phyloP scores from a whole-genome alignment of 2,888 invertebrate species.

The Sinelater perroti region DNA sequence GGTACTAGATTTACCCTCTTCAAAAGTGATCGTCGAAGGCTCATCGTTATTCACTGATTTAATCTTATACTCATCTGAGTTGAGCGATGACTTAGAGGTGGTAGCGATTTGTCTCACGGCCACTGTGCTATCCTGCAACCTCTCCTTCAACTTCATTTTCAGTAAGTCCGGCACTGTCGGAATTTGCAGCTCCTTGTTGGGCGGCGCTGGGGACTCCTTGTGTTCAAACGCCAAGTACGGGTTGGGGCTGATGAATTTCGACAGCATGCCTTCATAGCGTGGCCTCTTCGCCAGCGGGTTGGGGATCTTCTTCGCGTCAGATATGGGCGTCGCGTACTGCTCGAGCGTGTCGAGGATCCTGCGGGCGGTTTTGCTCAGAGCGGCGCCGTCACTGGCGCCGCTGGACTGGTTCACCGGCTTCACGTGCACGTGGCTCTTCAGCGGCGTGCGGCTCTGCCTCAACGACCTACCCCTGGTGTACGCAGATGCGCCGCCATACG shows the following conservation, averaged over 20 bases:
- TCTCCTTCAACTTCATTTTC: slow-evolving; percentile 67
- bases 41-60: too few relatives aligned
- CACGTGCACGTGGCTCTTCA: slow-evolving; percentile 59
- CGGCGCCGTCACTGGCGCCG: slow-evolving; percentile 53
- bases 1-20: too few relatives aligned
- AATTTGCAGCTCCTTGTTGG: slow-evolving; percentile 65
- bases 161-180: slow-evolving; percentile 72
- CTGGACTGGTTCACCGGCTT: slow-evolving; percentile 59
- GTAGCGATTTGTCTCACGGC: slow-evolving; percentile 69
- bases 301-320: slow-evolving; percentile 82
- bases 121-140: slow-evolving; percentile 69
- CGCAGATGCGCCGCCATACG: slow-evolving; percentile 77
- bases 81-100: slow-evolving; percentile 62
- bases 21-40: too few relatives aligned
- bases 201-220: slow-evolving; percentile 41
- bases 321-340: slow-evolving; percentile 81
- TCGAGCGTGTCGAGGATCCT: slow-evolving; percentile 83
- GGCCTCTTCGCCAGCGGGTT: slow-evolving; percentile 54
- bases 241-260: slow-evolving; percentile 52
- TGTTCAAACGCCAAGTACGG: slow-evolving; percentile 50
- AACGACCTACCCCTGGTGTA: slow-evolving; percentile 55
- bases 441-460: slow-evolving; percentile 32
- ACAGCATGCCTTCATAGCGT: slow-evolving; percentile 45
- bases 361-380: slow-evolving; percentile 77
- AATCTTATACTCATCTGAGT: slow-evolving; percentile 55